These are phyloP conservation scores for Osmoderma eremita DNA, from an alignment of 2,888 invertebrate species.

Conservation along the genomic window DNA sequence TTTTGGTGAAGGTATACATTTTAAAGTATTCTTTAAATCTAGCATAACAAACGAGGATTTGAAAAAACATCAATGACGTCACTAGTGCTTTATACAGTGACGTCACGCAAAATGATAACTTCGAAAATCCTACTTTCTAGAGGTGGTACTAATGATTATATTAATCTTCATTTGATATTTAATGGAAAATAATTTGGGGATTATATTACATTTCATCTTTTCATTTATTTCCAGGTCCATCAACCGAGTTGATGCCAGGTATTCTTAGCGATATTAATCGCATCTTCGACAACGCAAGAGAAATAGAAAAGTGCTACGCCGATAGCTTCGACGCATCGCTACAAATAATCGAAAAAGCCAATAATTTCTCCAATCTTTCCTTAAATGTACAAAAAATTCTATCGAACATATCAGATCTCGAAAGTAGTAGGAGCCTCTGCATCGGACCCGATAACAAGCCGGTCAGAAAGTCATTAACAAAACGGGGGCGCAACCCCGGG, in stretches of 20 bases:
- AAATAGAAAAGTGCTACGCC: constrained; percentile 44
- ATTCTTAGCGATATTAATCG: constrained; percentile 89
- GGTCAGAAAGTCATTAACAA: constrained; percentile 45
- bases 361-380: constrained; percentile 68
- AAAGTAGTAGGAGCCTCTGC: constrained; percentile 53
- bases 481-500: constrained; percentile 23
- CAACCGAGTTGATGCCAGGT: constrained; percentile 86
- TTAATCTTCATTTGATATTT: too few species aligned
- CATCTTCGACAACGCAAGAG: constrained; percentile 66
- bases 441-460: constrained; percentile 60
- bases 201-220: not conserved
- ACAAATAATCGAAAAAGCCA: constrained; percentile 58
- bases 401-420: constrained; percentile 66
- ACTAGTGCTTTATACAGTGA: too few species aligned
- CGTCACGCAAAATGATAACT: too few species aligned
- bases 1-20: too few species aligned
- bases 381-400: constrained; percentile 73
- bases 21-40: too few species aligned
- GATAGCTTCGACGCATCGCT: constrained; percentile 74
- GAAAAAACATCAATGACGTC: too few species aligned
- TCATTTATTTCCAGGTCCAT: constrained; percentile 76
- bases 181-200: too few species aligned
- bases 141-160: too few species aligned
- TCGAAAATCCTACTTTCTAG: too few species aligned
- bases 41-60: too few species aligned